phyloP scores from a whole-genome alignment of 2,797 vertebrate species.

The Acanthurus leucopareius region DNA sequence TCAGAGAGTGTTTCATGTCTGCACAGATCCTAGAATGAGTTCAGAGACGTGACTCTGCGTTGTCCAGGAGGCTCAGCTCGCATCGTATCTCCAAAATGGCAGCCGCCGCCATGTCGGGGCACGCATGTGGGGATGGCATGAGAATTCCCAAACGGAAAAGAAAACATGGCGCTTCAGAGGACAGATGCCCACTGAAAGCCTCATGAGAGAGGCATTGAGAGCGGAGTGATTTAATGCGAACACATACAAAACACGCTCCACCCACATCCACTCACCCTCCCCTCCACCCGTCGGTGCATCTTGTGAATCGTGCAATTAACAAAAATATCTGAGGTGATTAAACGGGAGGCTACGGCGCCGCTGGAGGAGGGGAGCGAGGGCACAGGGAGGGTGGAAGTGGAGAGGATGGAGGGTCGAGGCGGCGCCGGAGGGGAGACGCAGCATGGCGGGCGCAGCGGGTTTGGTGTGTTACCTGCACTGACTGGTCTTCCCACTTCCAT shows the following conservation, averaged over 20 bases:
- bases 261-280: slow-evolving; percentile 68
- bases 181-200: slow-evolving; percentile 85
- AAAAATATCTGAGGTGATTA: slow-evolving; percentile 83
- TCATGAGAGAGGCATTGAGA: slow-evolving; percentile 80
- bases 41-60: slow-evolving; percentile 9
- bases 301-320: slow-evolving; percentile 84
- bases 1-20: neutral
- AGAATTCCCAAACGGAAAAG: slow-evolving; percentile 78
- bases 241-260: slow-evolving; percentile 74
- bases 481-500: slow-evolving; percentile 84
- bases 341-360: slow-evolving; percentile 48
- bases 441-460: slow-evolving; percentile 55
- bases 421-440: slow-evolving; percentile 45
- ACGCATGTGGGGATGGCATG: slow-evolving; percentile 71
- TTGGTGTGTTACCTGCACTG: slow-evolving; percentile 83
- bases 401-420: slow-evolving; percentile 34
- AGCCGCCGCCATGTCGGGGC: slow-evolving; percentile 77
- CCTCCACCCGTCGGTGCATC: slow-evolving; percentile 61
- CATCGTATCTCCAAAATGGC: slow-evolving; percentile 81
- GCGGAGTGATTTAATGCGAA: slow-evolving; percentile 82
- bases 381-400: slow-evolving; percentile 22
- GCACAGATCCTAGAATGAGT: neutral
- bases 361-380: slow-evolving; percentile 24
- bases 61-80: slow-evolving; percentile 26
- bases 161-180: slow-evolving; percentile 74